phyloP scores from a whole-genome alignment of 35 echinoderm and acorn worm genomes.

The Ptychodera flava region DNA sequence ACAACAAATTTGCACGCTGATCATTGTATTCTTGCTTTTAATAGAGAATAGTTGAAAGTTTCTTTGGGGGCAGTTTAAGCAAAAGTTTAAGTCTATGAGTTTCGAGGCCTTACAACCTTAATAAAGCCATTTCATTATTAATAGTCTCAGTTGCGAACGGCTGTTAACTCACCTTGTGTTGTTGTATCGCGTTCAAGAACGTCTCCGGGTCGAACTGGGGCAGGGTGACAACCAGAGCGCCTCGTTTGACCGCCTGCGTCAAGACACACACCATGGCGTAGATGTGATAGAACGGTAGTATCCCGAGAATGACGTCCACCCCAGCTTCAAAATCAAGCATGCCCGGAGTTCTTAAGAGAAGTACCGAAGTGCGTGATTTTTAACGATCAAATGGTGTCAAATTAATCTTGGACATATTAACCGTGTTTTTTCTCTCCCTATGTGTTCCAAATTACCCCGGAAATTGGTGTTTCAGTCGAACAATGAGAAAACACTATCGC shows the following conservation, averaged over 20 bases:
- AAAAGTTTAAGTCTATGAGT: background rate
- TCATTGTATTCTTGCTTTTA: background rate
- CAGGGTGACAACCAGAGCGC: slow-evolving; percentile 28
- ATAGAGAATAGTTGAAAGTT: no score
- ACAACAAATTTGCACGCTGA: background rate
- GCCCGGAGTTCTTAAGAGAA: background rate
- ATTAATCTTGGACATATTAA: background rate
- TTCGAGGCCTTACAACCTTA: background rate
- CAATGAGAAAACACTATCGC: background rate
- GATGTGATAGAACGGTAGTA: slow-evolving; percentile 50
- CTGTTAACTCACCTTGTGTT: slow-evolving; percentile 38
- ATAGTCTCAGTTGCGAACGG: background rate
- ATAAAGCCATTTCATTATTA: background rate
- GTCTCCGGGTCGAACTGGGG: slow-evolving; percentile 40
- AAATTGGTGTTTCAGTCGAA: background rate
- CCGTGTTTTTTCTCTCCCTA: background rate
- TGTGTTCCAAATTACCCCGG: background rate
- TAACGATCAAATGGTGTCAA: background rate
- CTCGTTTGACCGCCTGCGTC: slow-evolving; percentile 13
- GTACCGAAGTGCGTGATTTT: background rate
- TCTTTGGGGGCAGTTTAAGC: no score
- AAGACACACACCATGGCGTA: slow-evolving; percentile 36
- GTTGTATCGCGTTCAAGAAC: slow-evolving; percentile 45
- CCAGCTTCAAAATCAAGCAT: background rate
- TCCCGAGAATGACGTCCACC: background rate